Evolutionary conservation across 1,140 invertebrate species (phyloP).

Genomic region (Temnothorax longispinosus): DNA sequence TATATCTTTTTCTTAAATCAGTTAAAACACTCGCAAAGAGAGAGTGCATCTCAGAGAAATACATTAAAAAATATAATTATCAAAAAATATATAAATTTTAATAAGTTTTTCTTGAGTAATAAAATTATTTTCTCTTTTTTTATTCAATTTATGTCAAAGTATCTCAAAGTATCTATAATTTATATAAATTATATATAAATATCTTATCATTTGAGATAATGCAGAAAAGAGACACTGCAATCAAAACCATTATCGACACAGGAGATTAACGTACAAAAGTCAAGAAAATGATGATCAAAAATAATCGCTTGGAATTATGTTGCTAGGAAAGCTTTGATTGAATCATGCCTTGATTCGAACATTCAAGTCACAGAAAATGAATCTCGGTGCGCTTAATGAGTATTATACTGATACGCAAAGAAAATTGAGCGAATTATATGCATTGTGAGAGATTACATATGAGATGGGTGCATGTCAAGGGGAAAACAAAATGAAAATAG

Average conservation of each 20-base stretch:
- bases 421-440: not conserved
- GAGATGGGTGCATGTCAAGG: not conserved
- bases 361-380: constrained; percentile 12
- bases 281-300: not conserved
- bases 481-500: constrained; percentile 23
- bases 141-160: not conserved
- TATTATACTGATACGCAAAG: not conserved
- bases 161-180: not conserved
- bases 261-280: not conserved
- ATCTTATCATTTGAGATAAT: not conserved
- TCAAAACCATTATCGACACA: not conserved
- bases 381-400: constrained; percentile 13
- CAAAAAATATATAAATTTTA: not conserved
- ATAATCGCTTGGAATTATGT: not conserved
- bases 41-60: not conserved
- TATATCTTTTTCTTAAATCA: not conserved
- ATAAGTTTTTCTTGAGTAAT: not conserved
- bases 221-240: not conserved
- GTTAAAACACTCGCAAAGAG: not conserved
- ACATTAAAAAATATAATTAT: not conserved
- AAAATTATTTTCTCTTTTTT: not conserved
- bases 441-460: not conserved
- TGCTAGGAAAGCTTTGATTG: not conserved
- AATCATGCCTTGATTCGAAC: too few relatives aligned
- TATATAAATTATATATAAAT: not conserved